Conservation (phyloP, 2,113 vertebrate species). For the Oncorhynchus masou region DNA sequence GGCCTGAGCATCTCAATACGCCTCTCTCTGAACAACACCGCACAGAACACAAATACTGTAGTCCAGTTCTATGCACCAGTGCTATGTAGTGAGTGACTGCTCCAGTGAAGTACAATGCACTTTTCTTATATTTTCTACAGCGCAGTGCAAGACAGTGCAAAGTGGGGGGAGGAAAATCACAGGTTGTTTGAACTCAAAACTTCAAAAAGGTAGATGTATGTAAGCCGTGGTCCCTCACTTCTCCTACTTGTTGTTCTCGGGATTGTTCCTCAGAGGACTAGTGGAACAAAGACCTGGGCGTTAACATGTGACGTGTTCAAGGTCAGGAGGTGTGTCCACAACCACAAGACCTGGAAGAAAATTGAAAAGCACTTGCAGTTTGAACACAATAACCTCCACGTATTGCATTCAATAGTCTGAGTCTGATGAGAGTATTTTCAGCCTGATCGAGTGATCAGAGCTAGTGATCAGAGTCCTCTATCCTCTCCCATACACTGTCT, state of each 20-base stretch:
- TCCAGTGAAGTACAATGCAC: slow-evolving; percentile 39
- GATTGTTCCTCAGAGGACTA: slow-evolving; percentile 33
- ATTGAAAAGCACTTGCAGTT: neutral
- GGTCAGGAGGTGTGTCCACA: slow-evolving; percentile 38
- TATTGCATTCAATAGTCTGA: neutral
- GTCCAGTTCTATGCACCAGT: slow-evolving; percentile 24
- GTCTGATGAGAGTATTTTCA: neutral
- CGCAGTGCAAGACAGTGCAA: slow-evolving; percentile 53
- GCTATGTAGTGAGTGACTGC: slow-evolving; percentile 5
- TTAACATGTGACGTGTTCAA: slow-evolving; percentile 14
- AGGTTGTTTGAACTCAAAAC: slow-evolving; percentile 18
- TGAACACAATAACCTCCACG: neutral
- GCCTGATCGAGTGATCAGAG: slow-evolving; percentile 30
- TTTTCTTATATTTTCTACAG: slow-evolving; percentile 40
- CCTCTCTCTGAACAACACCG: slow-evolving; percentile 19
- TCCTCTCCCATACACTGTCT: slow-evolving; percentile 33
- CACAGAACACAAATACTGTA: neutral
- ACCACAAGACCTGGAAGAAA: slow-evolving; percentile 23
- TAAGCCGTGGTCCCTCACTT: slow-evolving; percentile 23
- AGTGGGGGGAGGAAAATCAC: slow-evolving; percentile 19
- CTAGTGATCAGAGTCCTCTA: slow-evolving; percentile 38
- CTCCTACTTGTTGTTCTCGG: slow-evolving; percentile 33
- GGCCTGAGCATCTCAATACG: slow-evolving; percentile 9
- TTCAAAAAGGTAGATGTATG: slow-evolving; percentile 30
- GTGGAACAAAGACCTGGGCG: slow-evolving; percentile 51